Conservation (phyloP, 2,113 vertebrate species). For the Lynx canadensis region DNA sequence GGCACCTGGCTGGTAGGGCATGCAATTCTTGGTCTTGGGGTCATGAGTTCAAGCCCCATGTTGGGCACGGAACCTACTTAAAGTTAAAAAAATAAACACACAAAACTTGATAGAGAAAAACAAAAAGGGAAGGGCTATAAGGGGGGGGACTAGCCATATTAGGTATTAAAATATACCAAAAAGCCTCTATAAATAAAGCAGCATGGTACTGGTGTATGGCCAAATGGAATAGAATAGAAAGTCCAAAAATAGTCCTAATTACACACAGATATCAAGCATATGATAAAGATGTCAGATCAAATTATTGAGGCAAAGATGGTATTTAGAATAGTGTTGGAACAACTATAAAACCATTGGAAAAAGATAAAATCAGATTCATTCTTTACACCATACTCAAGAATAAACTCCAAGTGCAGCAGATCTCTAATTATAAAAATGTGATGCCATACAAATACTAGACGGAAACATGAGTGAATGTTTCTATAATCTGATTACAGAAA, state of each 20-base stretch:
- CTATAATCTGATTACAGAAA: neutral
- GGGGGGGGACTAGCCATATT: neutral
- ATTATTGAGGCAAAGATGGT: neutral
- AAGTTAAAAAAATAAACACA: neutral
- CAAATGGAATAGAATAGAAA: neutral
- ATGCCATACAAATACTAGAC: neutral
- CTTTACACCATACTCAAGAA: conserved; percentile 37
- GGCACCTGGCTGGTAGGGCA: neutral
- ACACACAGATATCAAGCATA: neutral
- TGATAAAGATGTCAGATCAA: neutral
- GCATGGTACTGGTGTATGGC: neutral
- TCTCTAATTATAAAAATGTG: conserved; percentile 44
- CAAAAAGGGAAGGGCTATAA: neutral
- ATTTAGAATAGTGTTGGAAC: conserved; percentile 4
- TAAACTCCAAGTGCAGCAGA: conserved; percentile 35
- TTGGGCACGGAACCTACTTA: neutral
- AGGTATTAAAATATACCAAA: conserved; percentile 25
- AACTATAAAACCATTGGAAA: conserved; percentile 33
- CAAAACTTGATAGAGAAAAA: neutral
- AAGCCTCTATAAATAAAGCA: conserved; percentile 3
- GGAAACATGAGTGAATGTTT: conserved; percentile 5
- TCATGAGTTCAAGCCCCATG: neutral
- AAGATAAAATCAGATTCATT: conserved; percentile 34
- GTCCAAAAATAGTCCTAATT: neutral
- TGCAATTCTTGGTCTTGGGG: neutral